phyloP scores from a whole-genome alignment of 2,113 vertebrate species.

The Cromileptes altivelis region DNA sequence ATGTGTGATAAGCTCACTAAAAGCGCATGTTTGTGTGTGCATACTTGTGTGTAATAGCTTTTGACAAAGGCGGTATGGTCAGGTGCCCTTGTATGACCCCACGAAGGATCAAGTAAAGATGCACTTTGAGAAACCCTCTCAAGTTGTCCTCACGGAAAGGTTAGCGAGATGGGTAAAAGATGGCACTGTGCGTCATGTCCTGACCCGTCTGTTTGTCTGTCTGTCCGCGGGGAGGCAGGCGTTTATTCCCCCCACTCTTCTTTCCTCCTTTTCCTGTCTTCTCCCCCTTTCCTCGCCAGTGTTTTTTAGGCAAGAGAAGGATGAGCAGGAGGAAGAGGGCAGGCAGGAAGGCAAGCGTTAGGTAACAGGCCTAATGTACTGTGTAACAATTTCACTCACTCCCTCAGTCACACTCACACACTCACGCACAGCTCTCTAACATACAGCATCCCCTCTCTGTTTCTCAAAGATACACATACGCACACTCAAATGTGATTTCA shows the following conservation, averaged over 20 bases:
- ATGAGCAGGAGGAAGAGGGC: conserved; percentile 62
- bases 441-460: conserved; percentile 26
- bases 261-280: conserved; percentile 27
- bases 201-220: conserved; percentile 13
- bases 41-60: not conserved
- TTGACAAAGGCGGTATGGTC: not conserved
- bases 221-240: conserved; percentile 16
- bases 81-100: conserved; percentile 18
- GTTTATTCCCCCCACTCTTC: not conserved
- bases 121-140: conserved; percentile 1
- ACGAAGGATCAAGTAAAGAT: not conserved
- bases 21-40: not conserved
- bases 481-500: conserved; percentile 52
- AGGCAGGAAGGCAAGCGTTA: conserved; percentile 57
- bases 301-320: conserved; percentile 52
- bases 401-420: conserved; percentile 36
- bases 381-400: conserved; percentile 63
- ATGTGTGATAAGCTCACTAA: not conserved
- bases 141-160: conserved; percentile 25
- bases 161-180: conserved; percentile 33
- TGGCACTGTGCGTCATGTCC: conserved; percentile 27
- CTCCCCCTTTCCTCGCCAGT: conserved; percentile 29
- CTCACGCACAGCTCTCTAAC: conserved; percentile 24
- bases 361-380: conserved; percentile 71
- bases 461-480: conserved; percentile 45